phyloP scores from a whole-genome alignment of 2,113 vertebrate genomes.

The Daubentonia madagascariensis region DNA sequence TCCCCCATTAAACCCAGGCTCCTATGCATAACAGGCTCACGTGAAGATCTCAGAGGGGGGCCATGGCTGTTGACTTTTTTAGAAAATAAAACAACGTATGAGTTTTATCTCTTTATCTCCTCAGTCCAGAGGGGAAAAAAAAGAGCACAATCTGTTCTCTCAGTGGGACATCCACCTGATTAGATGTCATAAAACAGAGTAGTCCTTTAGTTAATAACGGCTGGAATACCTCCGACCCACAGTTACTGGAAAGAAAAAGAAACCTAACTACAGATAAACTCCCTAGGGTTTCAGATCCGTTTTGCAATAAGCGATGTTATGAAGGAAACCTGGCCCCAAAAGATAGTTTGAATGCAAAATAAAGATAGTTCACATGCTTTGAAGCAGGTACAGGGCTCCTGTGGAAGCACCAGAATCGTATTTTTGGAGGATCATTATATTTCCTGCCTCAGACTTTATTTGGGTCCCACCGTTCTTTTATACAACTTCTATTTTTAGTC shows the following conservation, averaged over 20 bases:
- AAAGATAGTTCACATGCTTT: conserved; percentile 85
- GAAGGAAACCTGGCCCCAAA: conserved; percentile 87
- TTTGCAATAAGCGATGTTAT: conserved; percentile 81
- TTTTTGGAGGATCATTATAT: conserved; percentile 80
- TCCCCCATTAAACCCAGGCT: background rate
- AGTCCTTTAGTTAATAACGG: conserved; percentile 71
- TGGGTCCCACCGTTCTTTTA: conserved; percentile 69
- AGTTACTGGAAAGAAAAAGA: conserved; percentile 80
- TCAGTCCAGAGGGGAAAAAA: conserved; percentile 55
- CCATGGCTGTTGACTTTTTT: conserved; percentile 57
- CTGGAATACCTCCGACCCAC: conserved; percentile 70
- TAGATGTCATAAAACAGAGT: conserved; percentile 78
- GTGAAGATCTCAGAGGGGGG: conserved; percentile 35
- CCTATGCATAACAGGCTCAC: conserved; percentile 16
- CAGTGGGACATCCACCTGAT: conserved; percentile 66
- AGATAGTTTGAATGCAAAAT: conserved; percentile 87
- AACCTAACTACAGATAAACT: conserved; percentile 83
- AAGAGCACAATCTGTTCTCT: conserved; percentile 70
- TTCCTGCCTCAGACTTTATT: conserved; percentile 78
- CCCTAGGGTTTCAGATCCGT: conserved; percentile 77
- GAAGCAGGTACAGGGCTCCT: conserved; percentile 73
- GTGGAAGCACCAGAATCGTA: conserved; percentile 77
- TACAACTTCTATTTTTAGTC: conserved; percentile 72
- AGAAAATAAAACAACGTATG: conserved; percentile 69
- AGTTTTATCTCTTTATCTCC: conserved; percentile 77